phyloP scores from a whole-genome alignment of 2,888 invertebrate species.

The Nomada goodeniana region DNA sequence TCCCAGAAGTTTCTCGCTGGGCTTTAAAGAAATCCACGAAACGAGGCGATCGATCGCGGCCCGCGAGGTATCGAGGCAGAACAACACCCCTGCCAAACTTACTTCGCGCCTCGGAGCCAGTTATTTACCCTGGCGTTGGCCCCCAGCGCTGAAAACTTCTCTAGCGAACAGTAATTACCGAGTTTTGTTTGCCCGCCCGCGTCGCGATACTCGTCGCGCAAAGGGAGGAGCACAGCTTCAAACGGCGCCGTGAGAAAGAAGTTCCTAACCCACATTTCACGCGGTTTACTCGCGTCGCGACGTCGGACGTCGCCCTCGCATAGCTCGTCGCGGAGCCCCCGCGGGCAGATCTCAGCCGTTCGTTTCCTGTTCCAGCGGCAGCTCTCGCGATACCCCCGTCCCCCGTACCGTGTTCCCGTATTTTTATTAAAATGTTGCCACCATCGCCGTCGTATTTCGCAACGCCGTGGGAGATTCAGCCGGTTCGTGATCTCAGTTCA shows the following conservation, averaged over 20 bases:
- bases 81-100: slow-evolving; percentile 12
- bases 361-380: background rate
- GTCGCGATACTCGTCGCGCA: slow-evolving; percentile 23
- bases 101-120: slow-evolving; percentile 3
- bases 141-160: slow-evolving; percentile 29
- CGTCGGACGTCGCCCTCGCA: background rate
- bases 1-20: slow-evolving; percentile 3
- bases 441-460: too few species aligned
- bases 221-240: background rate
- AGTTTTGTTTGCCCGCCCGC: slow-evolving; percentile 45
- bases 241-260: slow-evolving; percentile 28
- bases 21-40: slow-evolving; percentile 1
- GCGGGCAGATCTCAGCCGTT: background rate
- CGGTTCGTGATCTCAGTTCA: background rate
- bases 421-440: slow-evolving; percentile 18
- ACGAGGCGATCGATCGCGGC: slow-evolving; percentile 25
- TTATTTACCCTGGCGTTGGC: slow-evolving; percentile 45
- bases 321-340: background rate
- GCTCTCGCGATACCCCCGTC: background rate
- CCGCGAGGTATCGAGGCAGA: slow-evolving; percentile 47
- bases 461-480: background rate
- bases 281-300: background rate
- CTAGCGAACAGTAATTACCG: slow-evolving; percentile 45
- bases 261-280: slow-evolving; percentile 26
- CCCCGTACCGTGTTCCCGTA: background rate